Conservation (phyloP, 92 coral and sea anemone species). For the Blastomussa wellsi region DNA sequence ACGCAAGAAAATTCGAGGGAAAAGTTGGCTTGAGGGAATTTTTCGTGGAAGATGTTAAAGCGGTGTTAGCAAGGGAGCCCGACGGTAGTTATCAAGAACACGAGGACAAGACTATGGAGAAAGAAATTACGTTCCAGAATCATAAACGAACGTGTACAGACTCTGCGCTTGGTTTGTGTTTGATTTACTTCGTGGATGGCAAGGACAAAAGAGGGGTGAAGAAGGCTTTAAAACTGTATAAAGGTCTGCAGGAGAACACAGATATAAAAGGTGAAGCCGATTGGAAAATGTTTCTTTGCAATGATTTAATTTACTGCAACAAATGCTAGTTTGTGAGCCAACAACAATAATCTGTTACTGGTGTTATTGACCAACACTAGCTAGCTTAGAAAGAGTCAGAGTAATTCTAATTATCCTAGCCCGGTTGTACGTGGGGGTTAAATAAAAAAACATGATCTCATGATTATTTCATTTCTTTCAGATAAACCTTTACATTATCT, state of each 20-base stretch:
- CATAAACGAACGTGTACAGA: slow-evolving; percentile 73
- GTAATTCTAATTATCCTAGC: no score
- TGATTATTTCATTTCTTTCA: slow-evolving; percentile 3
- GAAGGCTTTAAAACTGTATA: slow-evolving; percentile 40
- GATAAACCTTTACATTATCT: slow-evolving; percentile 77
- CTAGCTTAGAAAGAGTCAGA: no score
- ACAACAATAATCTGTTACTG: no score
- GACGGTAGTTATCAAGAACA: neutral
- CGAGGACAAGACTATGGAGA: neutral
- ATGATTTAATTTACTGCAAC: neutral
- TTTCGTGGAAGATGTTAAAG: slow-evolving; percentile 68
- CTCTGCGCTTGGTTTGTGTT: slow-evolving; percentile 70
- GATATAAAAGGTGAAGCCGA: slow-evolving; percentile 59
- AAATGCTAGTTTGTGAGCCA: no score
- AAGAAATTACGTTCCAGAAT: slow-evolving; percentile 65
- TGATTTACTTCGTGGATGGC: slow-evolving; percentile 79
- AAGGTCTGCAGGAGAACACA: slow-evolving; percentile 53
- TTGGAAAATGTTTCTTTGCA: neutral
- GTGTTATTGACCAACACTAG: no score
- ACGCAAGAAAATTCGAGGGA: slow-evolving; percentile 68
- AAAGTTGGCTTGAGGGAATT: slow-evolving; percentile 68
- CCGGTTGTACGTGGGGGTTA: no score
- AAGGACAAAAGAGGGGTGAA: slow-evolving; percentile 35
- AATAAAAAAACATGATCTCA: no score
- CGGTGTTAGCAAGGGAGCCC: slow-evolving; percentile 42